These are phyloP conservation scores for Hermaeophaga mercurialis DNA, from an alignment of 2,888 invertebrate genomes.

Conservation along the genomic window DNA sequence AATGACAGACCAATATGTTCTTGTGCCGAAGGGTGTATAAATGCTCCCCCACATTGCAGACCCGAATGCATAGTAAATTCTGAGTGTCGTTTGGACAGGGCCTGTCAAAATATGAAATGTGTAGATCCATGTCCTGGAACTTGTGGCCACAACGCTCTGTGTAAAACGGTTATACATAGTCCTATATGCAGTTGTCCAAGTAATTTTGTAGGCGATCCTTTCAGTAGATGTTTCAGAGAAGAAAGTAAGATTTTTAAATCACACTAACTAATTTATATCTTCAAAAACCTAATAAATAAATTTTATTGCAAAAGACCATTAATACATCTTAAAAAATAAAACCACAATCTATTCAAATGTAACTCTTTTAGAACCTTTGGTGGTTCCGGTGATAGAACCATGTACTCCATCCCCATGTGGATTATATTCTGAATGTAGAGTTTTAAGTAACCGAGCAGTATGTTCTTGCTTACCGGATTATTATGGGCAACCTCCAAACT, in stretches of 20 bases:
- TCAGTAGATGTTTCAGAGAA: constrained; percentile 69
- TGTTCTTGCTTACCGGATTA: constrained; percentile 78
- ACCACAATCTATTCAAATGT: too few species aligned
- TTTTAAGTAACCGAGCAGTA: constrained; percentile 68
- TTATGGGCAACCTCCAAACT: constrained; percentile 79
- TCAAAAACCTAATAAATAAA: not conserved
- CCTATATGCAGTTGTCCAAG: constrained; percentile 77
- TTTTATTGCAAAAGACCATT: not conserved
- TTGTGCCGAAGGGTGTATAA: constrained; percentile 73
- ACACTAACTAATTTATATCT: not conserved
- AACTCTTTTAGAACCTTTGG: constrained; percentile 50
- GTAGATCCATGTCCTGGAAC: constrained; percentile 77
- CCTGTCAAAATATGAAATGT: constrained; percentile 80
- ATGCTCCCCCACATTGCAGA: constrained; percentile 76
- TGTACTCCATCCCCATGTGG: constrained; percentile 79
- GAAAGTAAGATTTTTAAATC: constrained; percentile 63
- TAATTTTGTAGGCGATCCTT: constrained; percentile 77
- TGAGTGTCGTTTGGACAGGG: constrained; percentile 75
- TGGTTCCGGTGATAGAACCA: constrained; percentile 57
- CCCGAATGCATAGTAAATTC: constrained; percentile 81
- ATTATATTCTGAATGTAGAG: constrained; percentile 75
- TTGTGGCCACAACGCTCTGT: constrained; percentile 77
- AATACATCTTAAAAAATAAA: not conserved
- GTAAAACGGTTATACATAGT: constrained; percentile 79
- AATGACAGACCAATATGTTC: constrained; percentile 78